phyloP scores from a whole-genome alignment of 1,140 invertebrate genomes.

The Oedothorax gibbosus region DNA sequence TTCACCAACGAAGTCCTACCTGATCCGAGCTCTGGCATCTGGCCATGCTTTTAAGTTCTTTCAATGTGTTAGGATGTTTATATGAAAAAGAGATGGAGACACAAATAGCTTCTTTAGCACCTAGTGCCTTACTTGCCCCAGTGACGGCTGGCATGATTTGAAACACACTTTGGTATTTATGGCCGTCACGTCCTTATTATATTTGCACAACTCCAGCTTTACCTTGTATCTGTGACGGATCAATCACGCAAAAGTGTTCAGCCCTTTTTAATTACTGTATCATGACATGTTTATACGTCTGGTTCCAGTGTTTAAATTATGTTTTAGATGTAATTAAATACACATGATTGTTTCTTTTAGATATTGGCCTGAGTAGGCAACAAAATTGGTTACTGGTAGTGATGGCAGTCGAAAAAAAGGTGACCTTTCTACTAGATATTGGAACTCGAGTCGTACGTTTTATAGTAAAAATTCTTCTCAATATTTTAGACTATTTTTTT shows the following conservation, averaged over 20 bases:
- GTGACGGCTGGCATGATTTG: neutral
- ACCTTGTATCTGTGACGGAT: conserved; percentile 10
- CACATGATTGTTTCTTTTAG: no score
- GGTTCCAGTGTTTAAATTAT: neutral
- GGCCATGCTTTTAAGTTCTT: conserved; percentile 29
- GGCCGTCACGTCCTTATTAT: conserved; percentile 18
- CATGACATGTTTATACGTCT: neutral
- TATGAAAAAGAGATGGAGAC: conserved; percentile 32
- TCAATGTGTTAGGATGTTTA: conserved; percentile 28
- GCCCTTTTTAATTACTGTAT: conserved; percentile 8
- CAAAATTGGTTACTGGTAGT: no score
- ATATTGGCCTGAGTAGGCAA: no score
- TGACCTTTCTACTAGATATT: no score
- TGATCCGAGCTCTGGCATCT: conserved; percentile 27
- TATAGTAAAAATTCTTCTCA: no score
- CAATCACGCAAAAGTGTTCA: conserved; percentile 12
- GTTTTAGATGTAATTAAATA: neutral
- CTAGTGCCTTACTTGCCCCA: conserved; percentile 34
- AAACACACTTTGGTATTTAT: conserved; percentile 22
- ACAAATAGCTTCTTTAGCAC: conserved; percentile 56
- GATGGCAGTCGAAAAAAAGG: no score
- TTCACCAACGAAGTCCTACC: neutral
- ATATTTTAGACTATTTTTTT: no score
- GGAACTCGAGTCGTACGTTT: no score
- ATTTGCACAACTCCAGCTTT: conserved; percentile 22